These are phyloP conservation scores for Ooceraea biroi DNA, from an alignment of 1,140 invertebrate genomes.

Conservation along the genomic window DNA sequence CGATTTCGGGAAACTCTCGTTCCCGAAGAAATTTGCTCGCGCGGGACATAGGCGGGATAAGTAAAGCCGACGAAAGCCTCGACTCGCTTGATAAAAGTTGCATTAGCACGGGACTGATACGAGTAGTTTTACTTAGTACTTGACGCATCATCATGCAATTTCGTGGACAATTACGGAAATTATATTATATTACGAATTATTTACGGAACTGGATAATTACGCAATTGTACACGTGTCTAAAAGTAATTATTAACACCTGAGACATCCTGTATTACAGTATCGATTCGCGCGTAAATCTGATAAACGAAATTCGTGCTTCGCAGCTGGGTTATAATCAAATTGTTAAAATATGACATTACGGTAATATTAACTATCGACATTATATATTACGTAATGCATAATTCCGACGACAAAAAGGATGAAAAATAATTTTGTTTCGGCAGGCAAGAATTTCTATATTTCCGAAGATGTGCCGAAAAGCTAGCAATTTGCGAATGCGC, in stretches of 20 bases:
- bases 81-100: slow-evolving; percentile 26
- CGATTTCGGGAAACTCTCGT: slow-evolving; percentile 42
- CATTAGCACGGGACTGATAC: not conserved
- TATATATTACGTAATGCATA: no score
- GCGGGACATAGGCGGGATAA: slow-evolving; percentile 39
- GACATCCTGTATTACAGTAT: not conserved
- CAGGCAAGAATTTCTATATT: slow-evolving; percentile 21
- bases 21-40: slow-evolving; percentile 48
- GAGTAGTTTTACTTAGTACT: slow-evolving; percentile 13
- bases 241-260: not conserved
- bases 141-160: slow-evolving; percentile 20
- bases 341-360: not conserved
- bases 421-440: not conserved
- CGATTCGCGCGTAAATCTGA: not conserved
- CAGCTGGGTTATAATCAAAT: not conserved
- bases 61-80: slow-evolving; percentile 52
- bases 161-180: not conserved
- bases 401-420: not conserved
- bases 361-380: no score
- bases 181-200: no score
- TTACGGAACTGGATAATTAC: no score
- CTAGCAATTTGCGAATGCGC: slow-evolving; percentile 10
- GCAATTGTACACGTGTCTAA: not conserved
- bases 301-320: not conserved
- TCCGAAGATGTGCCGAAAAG: slow-evolving; percentile 9